Evolutionary conservation across 1,140 invertebrate genomes (phyloP), one percentile per base, ranked within the genome.

Genomic region (Rhysida immarginata): DNA sequence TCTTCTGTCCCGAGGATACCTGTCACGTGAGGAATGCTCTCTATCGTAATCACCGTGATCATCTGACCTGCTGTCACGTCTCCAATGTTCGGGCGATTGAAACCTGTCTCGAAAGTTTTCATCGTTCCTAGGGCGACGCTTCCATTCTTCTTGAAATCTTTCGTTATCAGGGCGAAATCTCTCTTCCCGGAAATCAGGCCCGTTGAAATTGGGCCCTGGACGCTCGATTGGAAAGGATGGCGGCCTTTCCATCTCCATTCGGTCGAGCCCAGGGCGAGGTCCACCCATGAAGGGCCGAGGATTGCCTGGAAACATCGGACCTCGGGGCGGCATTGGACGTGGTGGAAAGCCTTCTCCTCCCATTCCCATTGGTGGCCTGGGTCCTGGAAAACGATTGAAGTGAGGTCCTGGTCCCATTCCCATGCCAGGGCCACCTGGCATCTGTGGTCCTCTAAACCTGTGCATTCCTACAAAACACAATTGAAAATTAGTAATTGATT

Each of bases 121-220:
- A 18, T 46, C 44, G 8, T 13, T 20, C 20, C 44, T 46, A 11
- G 35, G 35, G n/a, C n/a, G n/a, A 5, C 44, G 44, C 8, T 46
- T 46, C 44, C 44, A 46, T 5, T 46, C 44, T 8, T 46, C 44
- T 11, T 8, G 8, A 46, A 46, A 46, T 23, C 44, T 16, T 18
- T 23, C 44, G 20, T 46, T 8, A 20, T 5, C 5, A 41, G 11
- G 35, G n/a, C n/a, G 11, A 18, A 46, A 16, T 8, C 16, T 46
- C 20, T 46, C 44, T 46, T 46, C 44, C 20, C 44, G 8, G 44
- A 46, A 46, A 20, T 46, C 44, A 46, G 44, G 44, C 18, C 44
- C 44, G 8, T 20, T 20, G 18, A 46, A 46, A 20, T 46, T 46
- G 8, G 44, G 44, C 5, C 44, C 44, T 46, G 44, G 5, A 8